Evolutionary conservation across 2,888 invertebrate species (phyloP).

Genomic region (Cabera pusaria): DNA sequence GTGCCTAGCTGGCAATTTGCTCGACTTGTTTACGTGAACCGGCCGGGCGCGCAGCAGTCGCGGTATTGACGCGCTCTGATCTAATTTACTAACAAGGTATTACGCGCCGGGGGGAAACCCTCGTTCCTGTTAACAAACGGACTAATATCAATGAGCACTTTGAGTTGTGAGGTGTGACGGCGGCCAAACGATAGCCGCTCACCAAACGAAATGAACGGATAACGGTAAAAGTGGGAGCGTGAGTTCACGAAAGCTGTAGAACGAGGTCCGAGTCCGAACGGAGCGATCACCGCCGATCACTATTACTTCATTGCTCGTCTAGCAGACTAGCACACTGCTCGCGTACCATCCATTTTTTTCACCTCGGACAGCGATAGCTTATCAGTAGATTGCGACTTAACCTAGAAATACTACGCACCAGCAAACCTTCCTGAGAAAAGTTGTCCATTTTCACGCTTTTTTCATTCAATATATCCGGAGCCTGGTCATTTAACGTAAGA

Average conservation of each 20-base stretch:
- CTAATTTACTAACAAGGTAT: slow-evolving; percentile 38
- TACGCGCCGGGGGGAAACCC: slow-evolving; percentile 50
- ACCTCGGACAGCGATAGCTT: slow-evolving; percentile 53
- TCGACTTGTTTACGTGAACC: slow-evolving; percentile 62
- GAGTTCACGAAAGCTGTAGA: slow-evolving; percentile 74
- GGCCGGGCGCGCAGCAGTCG: slow-evolving; percentile 40
- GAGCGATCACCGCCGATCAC: slow-evolving; percentile 46
- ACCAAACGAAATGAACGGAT: slow-evolving; percentile 76
- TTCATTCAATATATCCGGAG: slow-evolving; percentile 45
- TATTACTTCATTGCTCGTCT: slow-evolving; percentile 70
- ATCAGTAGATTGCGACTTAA: slow-evolving; percentile 44
- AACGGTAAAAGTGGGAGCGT: slow-evolving; percentile 79
- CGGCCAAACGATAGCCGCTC: slow-evolving; percentile 65
- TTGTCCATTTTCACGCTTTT: slow-evolving; percentile 66
- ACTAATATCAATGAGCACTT: slow-evolving; percentile 43
- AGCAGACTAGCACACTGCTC: slow-evolving; percentile 54
- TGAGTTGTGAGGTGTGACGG: slow-evolving; percentile 46
- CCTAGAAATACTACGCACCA: slow-evolving; percentile 62
- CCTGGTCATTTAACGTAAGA: slow-evolving; percentile 63
- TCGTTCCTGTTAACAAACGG: slow-evolving; percentile 25
- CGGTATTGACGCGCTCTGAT: slow-evolving; percentile 36
- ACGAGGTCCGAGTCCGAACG: slow-evolving; percentile 63
- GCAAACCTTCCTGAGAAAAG: slow-evolving; percentile 60
- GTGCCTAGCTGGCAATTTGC: slow-evolving; percentile 75
- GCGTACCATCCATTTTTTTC: slow-evolving; percentile 44